phyloP scores from a whole-genome alignment of 1,140 invertebrate genomes.

The Gonatopus flavifemur region DNA sequence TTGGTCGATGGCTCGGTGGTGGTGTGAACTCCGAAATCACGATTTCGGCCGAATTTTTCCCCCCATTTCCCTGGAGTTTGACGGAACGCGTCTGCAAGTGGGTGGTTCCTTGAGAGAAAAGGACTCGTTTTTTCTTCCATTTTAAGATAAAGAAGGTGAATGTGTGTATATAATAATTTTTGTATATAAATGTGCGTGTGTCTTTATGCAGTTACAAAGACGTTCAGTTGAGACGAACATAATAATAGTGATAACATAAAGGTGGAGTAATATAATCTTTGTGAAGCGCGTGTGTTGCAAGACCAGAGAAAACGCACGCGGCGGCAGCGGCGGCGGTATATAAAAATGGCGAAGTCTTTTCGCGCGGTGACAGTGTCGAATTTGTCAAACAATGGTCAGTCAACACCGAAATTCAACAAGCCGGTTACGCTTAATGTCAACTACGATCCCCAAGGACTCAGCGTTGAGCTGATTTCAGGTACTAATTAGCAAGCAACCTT shows the following conservation, averaged over 20 bases:
- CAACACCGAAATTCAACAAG: constrained; percentile 68
- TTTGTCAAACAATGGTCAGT: constrained; percentile 69
- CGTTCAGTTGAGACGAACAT: constrained; percentile 2
- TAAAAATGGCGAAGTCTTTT: constrained; percentile 72
- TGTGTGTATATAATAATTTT: no score
- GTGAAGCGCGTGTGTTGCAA: background rate
- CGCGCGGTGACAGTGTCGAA: constrained; percentile 69
- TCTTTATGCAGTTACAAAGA: background rate
- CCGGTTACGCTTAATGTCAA: constrained; percentile 70
- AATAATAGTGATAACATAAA: background rate
- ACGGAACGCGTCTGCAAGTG: constrained; percentile 1
- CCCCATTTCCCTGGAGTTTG: constrained; percentile 10
- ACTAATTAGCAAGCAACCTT: constrained; percentile 20
- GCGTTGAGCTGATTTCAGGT: constrained; percentile 67
- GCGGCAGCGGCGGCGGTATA: constrained; percentile 33
- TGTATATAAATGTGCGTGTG: no score
- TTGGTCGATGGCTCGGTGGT: constrained; percentile 39
- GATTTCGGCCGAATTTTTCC: constrained; percentile 17
- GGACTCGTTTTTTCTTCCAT: constrained; percentile 1
- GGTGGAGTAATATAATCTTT: background rate
- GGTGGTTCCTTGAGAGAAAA: constrained; percentile 4
- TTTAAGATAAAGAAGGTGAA: constrained; percentile 5
- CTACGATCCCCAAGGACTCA: constrained; percentile 76
- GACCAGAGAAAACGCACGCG: constrained; percentile 4
- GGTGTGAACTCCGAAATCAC: constrained; percentile 32